Evolutionary conservation across 2,888 invertebrate genomes (phyloP).

Genomic region (Phrixothrix hirtus): DNA sequence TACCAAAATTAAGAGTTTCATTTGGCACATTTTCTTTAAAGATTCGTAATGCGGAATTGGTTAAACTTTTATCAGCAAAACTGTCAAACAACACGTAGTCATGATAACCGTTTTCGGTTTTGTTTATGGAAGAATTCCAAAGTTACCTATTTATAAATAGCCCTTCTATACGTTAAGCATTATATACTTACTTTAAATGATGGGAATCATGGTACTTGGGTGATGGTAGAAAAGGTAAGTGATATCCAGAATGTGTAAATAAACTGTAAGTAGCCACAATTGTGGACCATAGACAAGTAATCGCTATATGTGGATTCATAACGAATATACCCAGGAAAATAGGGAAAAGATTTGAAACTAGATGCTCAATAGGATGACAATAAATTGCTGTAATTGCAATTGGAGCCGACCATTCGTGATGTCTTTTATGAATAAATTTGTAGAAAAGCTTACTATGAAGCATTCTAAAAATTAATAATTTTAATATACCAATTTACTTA

Average conservation of each 20-base stretch:
- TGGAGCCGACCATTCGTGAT: slow-evolving; percentile 88
- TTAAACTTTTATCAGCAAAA: too few relatives aligned
- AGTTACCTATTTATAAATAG: too few relatives aligned
- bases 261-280: slow-evolving; percentile 77
- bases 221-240: slow-evolving; percentile 54
- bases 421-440: slow-evolving; percentile 81
- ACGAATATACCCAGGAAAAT: slow-evolving; percentile 74
- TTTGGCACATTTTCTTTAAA: too few relatives aligned
- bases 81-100: too few relatives aligned
- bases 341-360: slow-evolving; percentile 77
- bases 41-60: too few relatives aligned
- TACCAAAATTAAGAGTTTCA: too few relatives aligned
- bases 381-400: slow-evolving; percentile 82
- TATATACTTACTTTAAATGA: slow-evolving; percentile 79
- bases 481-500: not conserved
- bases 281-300: slow-evolving; percentile 78
- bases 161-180: too few relatives aligned
- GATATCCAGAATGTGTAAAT: slow-evolving; percentile 83
- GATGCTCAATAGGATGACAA: slow-evolving; percentile 77
- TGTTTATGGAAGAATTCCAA: too few relatives aligned
- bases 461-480: slow-evolving; percentile 58
- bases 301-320: slow-evolving; percentile 77
- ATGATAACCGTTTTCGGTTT: too few relatives aligned
- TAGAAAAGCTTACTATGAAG: slow-evolving; percentile 75
- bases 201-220: slow-evolving; percentile 88